These are phyloP conservation scores for Rafetus swinhoei DNA, from an alignment of 2,113 vertebrate genomes.

Conservation along the genomic window DNA sequence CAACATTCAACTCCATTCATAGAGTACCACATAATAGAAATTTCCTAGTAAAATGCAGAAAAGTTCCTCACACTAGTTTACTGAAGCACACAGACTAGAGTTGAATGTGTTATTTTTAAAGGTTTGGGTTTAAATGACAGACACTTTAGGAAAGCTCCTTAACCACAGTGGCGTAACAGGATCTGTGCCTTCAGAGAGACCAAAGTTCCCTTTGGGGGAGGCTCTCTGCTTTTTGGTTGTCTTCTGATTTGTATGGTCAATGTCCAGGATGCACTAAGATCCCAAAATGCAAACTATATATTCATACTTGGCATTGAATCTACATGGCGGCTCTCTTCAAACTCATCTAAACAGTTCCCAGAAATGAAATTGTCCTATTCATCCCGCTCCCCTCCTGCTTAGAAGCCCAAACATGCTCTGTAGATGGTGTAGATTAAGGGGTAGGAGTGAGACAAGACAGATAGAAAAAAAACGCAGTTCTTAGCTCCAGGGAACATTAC, in stretches of 20 bases:
- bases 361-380: neutral
- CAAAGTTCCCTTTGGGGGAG: neutral
- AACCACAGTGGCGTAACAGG: neutral
- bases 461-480: neutral
- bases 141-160: slow-evolving; percentile 10
- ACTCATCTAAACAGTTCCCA: neutral
- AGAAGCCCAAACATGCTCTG: neutral
- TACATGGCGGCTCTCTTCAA: neutral
- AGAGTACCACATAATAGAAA: slow-evolving; percentile 7
- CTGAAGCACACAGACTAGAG: slow-evolving; percentile 31
- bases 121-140: slow-evolving; percentile 38
- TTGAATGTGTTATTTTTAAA: slow-evolving; percentile 48
- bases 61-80: neutral
- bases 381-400: neutral
- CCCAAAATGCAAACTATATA: neutral
- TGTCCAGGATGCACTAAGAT: neutral
- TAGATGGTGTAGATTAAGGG: neutral
- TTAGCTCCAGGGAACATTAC: neutral
- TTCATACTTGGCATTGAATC: neutral
- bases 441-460: neutral
- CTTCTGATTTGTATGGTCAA: neutral
- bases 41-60: neutral
- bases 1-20: slow-evolving; percentile 56
- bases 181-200: neutral
- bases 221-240: neutral